Percentiles rank a stretch among this genome's conserved stretches.
Conservation (phyloP, 2,797 vertebrate genomes). For the Phrynocephalus guinanensis region DNA sequence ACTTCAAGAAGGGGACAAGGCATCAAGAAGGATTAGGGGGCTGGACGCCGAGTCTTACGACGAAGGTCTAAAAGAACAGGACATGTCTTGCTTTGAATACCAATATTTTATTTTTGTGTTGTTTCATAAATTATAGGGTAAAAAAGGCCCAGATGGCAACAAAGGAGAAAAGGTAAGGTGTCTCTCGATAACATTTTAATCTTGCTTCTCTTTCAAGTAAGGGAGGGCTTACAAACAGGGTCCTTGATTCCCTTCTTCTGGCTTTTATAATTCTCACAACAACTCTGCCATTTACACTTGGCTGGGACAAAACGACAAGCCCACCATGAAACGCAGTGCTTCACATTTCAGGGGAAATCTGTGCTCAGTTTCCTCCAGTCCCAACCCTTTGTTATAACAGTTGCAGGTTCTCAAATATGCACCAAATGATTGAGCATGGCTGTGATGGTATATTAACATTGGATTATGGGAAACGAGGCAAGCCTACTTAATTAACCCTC, state of each 20-base stretch:
- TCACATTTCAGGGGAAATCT: neutral
- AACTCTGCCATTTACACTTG: neutral
- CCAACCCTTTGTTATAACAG: neutral
- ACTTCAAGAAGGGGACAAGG: no score
- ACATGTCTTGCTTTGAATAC: neutral
- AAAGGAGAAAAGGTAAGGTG: constrained; percentile 84
- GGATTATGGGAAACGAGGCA: no score
- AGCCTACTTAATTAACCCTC: no score
- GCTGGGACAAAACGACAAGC: neutral
- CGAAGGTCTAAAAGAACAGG: no score
- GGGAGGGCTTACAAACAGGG: no score
- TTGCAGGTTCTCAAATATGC: neutral
- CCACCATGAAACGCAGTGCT: neutral
- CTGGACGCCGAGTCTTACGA: no score
- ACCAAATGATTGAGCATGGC: no score
- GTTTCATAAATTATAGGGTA: constrained; percentile 80
- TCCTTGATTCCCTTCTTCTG: no score
- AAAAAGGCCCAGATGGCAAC: constrained; percentile 85
- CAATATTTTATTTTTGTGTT: neutral
- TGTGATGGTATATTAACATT: no score
- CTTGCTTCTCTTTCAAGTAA: no score
- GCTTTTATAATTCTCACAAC: neutral
- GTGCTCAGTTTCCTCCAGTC: neutral
- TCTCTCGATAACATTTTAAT: neutral
- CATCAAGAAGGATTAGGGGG: no score